Percentiles rank a stretch among this genome's conserved stretches.
Conservation (phyloP, 2,797 vertebrate genomes). For the Myioborus miniatus region DNA sequence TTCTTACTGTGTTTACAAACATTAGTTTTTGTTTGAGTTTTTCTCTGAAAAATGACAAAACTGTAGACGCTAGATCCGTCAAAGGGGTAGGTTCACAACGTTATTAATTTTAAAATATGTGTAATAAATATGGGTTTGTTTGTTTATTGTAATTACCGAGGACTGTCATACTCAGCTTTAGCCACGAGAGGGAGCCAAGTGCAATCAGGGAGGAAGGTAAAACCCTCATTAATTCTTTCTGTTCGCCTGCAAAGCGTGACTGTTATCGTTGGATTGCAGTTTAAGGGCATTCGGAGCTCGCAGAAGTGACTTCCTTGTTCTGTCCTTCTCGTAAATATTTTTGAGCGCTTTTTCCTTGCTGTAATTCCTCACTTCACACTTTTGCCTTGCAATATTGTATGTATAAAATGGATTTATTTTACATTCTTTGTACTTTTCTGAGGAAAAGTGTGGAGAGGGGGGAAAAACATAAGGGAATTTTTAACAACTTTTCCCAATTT, state of each 20-base stretch:
- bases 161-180: accelerated
- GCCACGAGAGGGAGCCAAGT: not conserved
- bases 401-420: not conserved
- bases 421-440: not conserved
- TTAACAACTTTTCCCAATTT: not conserved
- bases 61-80: accelerated
- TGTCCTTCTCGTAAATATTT: not conserved
- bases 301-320: not conserved
- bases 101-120: not conserved
- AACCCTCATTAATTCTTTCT: accelerated
- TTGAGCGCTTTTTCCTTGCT: not conserved
- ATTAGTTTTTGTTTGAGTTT: not conserved
- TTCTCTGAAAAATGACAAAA: not conserved
- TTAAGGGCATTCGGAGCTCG: not conserved
- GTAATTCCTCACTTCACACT: not conserved
- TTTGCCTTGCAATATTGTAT: not conserved
- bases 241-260: accelerated
- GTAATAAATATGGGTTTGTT: accelerated
- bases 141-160: not conserved
- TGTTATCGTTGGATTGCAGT: not conserved
- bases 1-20: not conserved
- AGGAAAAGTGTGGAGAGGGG: not conserved
- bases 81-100: not conserved
- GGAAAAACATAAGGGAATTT: not conserved
- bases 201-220: not conserved